A percentile compares a stretch with the other conserved stretches of the same genome.
These are phyloP conservation scores for Regulus satrapa DNA, from an alignment of 2,113 vertebrate species.

Conservation along the genomic window DNA sequence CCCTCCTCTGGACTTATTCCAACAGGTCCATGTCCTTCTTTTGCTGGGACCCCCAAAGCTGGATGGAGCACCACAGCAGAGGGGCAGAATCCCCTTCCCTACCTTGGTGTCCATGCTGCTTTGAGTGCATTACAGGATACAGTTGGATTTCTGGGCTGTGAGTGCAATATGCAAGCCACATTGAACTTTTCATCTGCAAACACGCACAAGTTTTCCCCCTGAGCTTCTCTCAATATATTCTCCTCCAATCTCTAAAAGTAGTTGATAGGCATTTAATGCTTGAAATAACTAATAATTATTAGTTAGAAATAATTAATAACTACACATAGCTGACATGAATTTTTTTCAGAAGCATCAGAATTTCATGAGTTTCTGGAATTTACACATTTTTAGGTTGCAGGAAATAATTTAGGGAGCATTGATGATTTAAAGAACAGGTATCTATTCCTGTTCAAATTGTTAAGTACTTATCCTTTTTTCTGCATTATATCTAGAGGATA, in stretches of 20 bases:
- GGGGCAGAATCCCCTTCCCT: neutral
- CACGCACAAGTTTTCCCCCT: fast-evolving
- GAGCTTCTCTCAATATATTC: neutral
- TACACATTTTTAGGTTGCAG: neutral
- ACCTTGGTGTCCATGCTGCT: fast-evolving
- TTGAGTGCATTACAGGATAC: neutral
- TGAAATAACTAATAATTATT: neutral
- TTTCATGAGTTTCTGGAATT: neutral
- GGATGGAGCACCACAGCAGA: neutral
- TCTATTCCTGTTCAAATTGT: neutral
- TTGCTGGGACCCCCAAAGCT: neutral
- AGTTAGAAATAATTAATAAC: neutral
- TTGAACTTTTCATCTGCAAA: neutral
- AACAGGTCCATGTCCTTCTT: neutral
- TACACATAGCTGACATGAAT: neutral
- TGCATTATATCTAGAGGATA: neutral
- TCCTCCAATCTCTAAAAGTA: neutral
- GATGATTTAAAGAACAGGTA: neutral
- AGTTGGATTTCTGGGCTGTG: neutral
- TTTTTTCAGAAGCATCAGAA: neutral
- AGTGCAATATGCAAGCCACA: neutral
- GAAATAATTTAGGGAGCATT: neutral
- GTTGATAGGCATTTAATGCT: neutral
- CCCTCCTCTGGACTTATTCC: too few species aligned
- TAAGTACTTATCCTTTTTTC: neutral